Evolutionary conservation across 2,797 vertebrate genomes (phyloP).

Genomic region (Rhadinocentrus ornatus): DNA sequence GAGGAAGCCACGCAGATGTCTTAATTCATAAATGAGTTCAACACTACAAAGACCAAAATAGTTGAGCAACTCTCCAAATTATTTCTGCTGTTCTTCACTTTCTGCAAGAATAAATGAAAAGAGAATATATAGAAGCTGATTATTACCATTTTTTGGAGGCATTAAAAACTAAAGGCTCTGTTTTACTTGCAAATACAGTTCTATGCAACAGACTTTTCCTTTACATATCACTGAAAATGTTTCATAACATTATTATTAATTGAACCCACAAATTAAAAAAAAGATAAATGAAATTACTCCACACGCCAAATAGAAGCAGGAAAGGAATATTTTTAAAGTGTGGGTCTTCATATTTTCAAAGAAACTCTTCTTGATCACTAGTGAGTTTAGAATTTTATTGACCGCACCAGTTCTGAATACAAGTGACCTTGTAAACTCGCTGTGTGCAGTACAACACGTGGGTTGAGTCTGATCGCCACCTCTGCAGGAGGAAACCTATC

Average conservation of each 20-base stretch:
- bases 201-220: slow-evolving; percentile 70
- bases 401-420: slow-evolving; percentile 36
- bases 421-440: slow-evolving; percentile 60
- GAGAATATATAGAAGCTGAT: slow-evolving; percentile 12
- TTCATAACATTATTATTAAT: not conserved
- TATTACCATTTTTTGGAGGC: slow-evolving; percentile 9
- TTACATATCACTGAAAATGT: slow-evolving; percentile 26
- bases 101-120: slow-evolving; percentile 25
- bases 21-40: slow-evolving; percentile 65
- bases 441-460: slow-evolving; percentile 17
- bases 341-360: not conserved
- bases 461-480: slow-evolving; percentile 21
- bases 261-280: not conserved
- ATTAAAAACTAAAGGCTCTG: slow-evolving; percentile 1
- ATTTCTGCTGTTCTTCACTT: slow-evolving; percentile 32
- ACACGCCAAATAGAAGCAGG: not conserved
- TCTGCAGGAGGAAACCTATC: slow-evolving; percentile 32
- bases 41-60: slow-evolving; percentile 44
- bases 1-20: slow-evolving; percentile 69
- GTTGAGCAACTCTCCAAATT: slow-evolving; percentile 23
- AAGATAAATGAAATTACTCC: slow-evolving; percentile 5
- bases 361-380: slow-evolving; percentile 7
- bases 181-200: slow-evolving; percentile 35
- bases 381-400: slow-evolving; percentile 6
- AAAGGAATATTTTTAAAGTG: slow-evolving; percentile 1